Base-by-base conservation (phyloP, 2,888 invertebrate genomes). In the Diadegma fenestrale region DNA sequence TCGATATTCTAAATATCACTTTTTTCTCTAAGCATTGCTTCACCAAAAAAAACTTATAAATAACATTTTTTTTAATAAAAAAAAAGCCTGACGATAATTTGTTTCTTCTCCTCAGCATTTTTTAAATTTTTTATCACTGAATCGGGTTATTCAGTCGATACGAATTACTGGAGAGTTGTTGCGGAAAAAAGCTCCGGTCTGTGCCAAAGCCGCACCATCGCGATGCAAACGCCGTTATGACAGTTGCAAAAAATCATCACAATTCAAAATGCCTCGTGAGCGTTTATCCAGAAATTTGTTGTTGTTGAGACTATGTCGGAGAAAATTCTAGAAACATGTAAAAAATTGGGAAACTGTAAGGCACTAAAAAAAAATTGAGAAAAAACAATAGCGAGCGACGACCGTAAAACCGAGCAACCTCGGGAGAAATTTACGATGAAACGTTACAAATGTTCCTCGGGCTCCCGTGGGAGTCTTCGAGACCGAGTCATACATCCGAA, bases 341-440 rank as follows among this genome's bases (percentile, higher is more conserved):
- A 19, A 51, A 37, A 54, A 63, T 30, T 30, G 51, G 41, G 41
- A 17, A 41, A 51, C 12, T 61, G 10, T 71, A 45, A 45, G 45
- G n/a, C 30, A 58, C 41, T 19, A 37, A 22, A 63, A 33, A 45
- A 63, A 75, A 2, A 61, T 75, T 19, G 41, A 22, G 5, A 26
- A 48, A 51, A 64, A 63, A 80, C 51, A 72, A 48, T 41, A 64
- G 19, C 43, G n/a, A 12, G 37, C n/a, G 43, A 82, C 37, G n/a
- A 41, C 51, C 76, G 76, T 76, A 69, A 69, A 75, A 69, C 17
- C 37, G 61, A 48, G 51, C 22, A 72, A 61, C 64, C 54, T 66
- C 22, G 72, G 19, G 26, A 66, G 58, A 72, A 78, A 58, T 82
- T 82, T 68, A 72, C 64, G 82, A 73, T 71, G 66, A 73, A 73